phyloP scores from a whole-genome alignment of 2,888 invertebrate genomes.

The Lymantria dispar region DNA sequence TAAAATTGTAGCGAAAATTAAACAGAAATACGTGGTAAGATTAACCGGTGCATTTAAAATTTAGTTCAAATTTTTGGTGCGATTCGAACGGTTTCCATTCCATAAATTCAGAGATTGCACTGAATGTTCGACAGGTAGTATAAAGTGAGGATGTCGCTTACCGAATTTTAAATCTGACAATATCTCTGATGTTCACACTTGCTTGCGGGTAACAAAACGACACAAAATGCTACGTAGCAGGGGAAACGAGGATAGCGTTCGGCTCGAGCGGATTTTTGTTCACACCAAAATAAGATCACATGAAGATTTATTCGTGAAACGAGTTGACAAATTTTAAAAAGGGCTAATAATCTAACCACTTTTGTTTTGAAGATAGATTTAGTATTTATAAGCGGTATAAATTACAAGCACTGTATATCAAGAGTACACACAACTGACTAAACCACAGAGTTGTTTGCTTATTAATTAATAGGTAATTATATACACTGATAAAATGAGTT shows the following conservation, averaged over 20 bases:
- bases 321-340: no score
- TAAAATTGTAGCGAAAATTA: no score
- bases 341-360: no score
- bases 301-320: neutral
- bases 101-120: conserved; percentile 69
- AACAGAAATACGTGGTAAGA: no score
- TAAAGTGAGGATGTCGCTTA: conserved; percentile 63
- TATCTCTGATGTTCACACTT: conserved; percentile 71
- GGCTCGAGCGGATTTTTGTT: conserved; percentile 51
- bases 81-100: conserved; percentile 55
- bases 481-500: conserved; percentile 26
- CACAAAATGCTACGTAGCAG: conserved; percentile 55
- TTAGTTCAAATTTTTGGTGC: conserved; percentile 63
- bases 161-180: conserved; percentile 72
- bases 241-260: conserved; percentile 51
- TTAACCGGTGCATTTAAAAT: conserved; percentile 36
- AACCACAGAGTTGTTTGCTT: conserved; percentile 14
- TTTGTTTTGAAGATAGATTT: no score
- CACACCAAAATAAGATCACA: conserved; percentile 34
- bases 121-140: conserved; percentile 50
- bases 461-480: conserved; percentile 9
- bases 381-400: neutral
- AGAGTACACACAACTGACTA: conserved; percentile 24
- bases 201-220: conserved; percentile 46
- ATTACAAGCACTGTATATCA: conserved; percentile 26